Evolutionary conservation across 2,888 invertebrate genomes (phyloP), one percentile per base, ranked within the genome.

Genomic region (Lithophane ornitopus): DNA sequence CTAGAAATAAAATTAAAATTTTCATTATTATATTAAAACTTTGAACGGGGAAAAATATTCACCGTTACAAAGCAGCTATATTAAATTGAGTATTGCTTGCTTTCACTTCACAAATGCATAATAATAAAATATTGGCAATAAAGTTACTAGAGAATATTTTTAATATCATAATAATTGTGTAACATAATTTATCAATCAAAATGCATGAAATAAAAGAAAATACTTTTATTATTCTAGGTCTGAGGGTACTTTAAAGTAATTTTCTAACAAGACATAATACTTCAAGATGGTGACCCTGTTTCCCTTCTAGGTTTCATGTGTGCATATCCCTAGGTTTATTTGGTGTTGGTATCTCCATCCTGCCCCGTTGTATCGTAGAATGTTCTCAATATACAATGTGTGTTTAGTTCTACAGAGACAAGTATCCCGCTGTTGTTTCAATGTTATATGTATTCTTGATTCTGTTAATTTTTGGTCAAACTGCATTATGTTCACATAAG

Each of bases 211-310:
- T 39, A 39, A 44, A n/a, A 65, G 19, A 62, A 56, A 54, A 46
- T 4, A 28, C 1, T 16, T 26, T 19, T 66, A 22, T 44, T 63
- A 46, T 58, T 58, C 2, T 68, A 41, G 39, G 67, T 52, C 19
- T 39, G 34, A 49, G n/a, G 71, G 28, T 41, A 19, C 26, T 12
- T 28, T 67, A 67, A 59, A 61, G 28, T 58, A 61, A 44, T 59
- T 66, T 54, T 52, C 19, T 61, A 59, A 22, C 16, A 72, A 83
- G 83, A 83, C 85, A 75, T 77, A 22, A 67, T 85, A 79, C 73
- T 85, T 80, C 72, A 86, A 81, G 87, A 87, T 87, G 87, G 87
- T 70, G 75, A 87, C 88, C 84, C 88, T 87, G 16, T 71, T 46
- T 80, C 56, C 87, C 70, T 87, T 80, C 72, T 86, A 87, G 86